These are phyloP conservation scores for Atherix ibis DNA, from an alignment of 2,888 invertebrate genomes.

Conservation along the genomic window DNA sequence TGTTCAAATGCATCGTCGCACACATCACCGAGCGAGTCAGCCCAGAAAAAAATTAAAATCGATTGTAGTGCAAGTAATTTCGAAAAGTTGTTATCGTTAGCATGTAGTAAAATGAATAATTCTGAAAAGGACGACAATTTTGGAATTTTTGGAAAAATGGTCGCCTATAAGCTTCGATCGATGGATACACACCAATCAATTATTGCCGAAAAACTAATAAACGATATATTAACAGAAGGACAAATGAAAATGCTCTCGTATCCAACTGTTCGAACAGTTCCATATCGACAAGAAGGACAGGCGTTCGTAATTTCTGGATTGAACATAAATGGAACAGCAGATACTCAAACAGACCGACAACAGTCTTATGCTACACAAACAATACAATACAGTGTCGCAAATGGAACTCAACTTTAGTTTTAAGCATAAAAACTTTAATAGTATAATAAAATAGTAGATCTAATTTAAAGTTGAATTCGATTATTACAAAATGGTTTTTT, in stretches of 20 bases:
- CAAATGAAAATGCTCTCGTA: conserved; percentile 27
- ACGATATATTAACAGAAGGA: conserved; percentile 29
- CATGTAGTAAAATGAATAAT: conserved; percentile 23
- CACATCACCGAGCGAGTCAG: conserved; percentile 8
- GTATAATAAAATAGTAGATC: no score
- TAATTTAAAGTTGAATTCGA: no score
- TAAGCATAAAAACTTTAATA: no score
- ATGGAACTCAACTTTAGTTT: conserved; percentile 9
- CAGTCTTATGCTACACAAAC: conserved; percentile 10
- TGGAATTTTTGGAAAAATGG: conserved; percentile 27
- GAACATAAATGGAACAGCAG: conserved; percentile 9
- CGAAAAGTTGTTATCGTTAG: conserved; percentile 24
- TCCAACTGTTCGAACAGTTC: conserved; percentile 9
- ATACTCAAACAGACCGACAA: conserved; percentile 5
- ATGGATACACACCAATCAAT: conserved; percentile 28
- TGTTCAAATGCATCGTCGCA: conserved; percentile 9
- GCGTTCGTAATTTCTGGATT: conserved; percentile 10
- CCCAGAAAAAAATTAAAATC: conserved; percentile 21
- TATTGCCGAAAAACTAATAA: conserved; percentile 29
- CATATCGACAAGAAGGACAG: conserved; percentile 9
- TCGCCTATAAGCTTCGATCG: conserved; percentile 27
- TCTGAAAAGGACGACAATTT: conserved; percentile 22
- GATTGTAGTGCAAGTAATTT: conserved; percentile 25
- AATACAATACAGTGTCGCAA: conserved; percentile 10
- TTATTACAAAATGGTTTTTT: no score